Conservation (phyloP, 2,113 vertebrate species). For the Cynoglossus semilaevis region DNA sequence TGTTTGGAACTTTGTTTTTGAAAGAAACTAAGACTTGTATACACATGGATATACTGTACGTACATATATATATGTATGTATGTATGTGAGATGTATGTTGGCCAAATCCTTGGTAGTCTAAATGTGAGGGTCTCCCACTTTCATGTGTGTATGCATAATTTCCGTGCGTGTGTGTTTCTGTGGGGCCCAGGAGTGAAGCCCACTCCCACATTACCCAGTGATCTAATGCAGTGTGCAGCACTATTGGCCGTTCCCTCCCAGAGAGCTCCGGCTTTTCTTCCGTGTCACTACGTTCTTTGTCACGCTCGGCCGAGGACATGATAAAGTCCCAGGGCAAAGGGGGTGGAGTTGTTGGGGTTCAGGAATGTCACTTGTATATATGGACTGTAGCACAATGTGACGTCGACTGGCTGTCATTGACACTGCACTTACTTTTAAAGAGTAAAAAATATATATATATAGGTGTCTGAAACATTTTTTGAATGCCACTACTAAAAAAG, state of each 20-base stretch:
- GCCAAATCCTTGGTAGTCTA: conserved; percentile 33
- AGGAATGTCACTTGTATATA: conserved; percentile 62
- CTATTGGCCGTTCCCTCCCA: conserved; percentile 36
- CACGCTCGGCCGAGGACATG: conserved; percentile 54
- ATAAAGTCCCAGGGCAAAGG: conserved; percentile 20
- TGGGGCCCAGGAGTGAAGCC: conserved; percentile 47
- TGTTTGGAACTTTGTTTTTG: conserved; percentile 8
- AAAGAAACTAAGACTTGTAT: conserved; percentile 12
- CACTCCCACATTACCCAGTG: conserved; percentile 62
- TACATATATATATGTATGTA: too few species aligned
- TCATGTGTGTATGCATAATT: conserved; percentile 18
- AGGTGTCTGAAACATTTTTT: too few species aligned
- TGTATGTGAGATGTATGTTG: neutral
- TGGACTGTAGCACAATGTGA: conserved; percentile 38
- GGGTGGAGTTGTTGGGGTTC: conserved; percentile 39
- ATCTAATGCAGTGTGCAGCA: conserved; percentile 72
- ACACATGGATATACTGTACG: too few species aligned
- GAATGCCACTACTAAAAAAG: conserved; percentile 5
- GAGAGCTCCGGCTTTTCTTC: conserved; percentile 49
- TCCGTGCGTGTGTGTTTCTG: conserved; percentile 21
- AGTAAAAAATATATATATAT: too few species aligned
- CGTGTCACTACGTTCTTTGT: conserved; percentile 68
- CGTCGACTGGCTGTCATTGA: conserved; percentile 8
- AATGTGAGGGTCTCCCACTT: conserved; percentile 43
- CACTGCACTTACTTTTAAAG: too few species aligned